Conservation (phyloP, 2,113 vertebrate species). For the Pantherophis guttatus region DNA sequence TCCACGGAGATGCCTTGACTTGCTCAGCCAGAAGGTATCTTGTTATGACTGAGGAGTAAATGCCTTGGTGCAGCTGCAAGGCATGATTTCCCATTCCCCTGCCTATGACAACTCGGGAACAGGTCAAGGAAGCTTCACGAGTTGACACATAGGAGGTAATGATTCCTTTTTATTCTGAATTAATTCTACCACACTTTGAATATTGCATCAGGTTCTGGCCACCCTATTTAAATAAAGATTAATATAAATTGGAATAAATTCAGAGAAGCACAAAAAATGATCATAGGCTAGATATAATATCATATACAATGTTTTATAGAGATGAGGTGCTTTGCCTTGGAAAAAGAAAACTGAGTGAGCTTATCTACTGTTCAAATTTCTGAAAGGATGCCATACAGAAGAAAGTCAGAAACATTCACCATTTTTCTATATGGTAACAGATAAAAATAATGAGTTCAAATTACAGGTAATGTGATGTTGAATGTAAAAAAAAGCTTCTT, state of each 20-base stretch:
- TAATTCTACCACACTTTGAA: background rate
- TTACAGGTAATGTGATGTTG: background rate
- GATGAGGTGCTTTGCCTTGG: background rate
- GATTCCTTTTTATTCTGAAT: background rate
- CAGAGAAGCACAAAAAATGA: background rate
- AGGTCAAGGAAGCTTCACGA: too few relatives aligned
- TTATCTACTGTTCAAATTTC: background rate
- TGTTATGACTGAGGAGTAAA: too few relatives aligned
- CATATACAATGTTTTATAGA: background rate
- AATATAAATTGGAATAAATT: background rate
- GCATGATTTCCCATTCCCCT: too few relatives aligned
- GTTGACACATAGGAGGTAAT: background rate
- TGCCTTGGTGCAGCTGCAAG: too few relatives aligned
- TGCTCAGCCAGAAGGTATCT: too few relatives aligned
- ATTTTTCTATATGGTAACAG: background rate
- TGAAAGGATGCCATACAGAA: background rate
- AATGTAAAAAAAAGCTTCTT: background rate
- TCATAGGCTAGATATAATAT: background rate
- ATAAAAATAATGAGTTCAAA: background rate
- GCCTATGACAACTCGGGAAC: too few relatives aligned
- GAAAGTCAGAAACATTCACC: background rate
- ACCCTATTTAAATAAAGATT: background rate
- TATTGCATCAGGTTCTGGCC: background rate
- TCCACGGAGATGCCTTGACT: too few relatives aligned
- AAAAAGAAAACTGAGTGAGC: background rate